A percentile compares a stretch with the other conserved stretches of the same genome.
phyloP scores from a whole-genome alignment of 64 coral and sea anemone species.

The Anthopleura sola region DNA sequence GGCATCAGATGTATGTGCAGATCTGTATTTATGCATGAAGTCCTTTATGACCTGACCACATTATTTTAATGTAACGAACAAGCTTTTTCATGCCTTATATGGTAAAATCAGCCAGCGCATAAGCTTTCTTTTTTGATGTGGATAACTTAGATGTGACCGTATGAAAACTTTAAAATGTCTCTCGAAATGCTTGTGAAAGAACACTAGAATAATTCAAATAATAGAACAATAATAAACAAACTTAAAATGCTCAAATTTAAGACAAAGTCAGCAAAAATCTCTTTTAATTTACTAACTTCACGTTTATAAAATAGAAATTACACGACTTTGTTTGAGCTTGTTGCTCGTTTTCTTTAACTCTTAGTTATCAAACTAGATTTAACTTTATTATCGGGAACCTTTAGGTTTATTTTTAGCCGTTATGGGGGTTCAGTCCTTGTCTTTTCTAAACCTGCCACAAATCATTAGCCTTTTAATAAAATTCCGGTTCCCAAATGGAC shows the following conservation, averaged over 20 bases:
- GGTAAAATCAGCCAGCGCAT: no score
- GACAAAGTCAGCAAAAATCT: conserved; percentile 28
- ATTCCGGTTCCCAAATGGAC: conserved; percentile 5
- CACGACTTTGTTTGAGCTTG: not conserved
- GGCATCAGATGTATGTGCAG: no score
- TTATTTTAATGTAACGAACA: no score
- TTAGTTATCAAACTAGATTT: conserved; percentile 30
- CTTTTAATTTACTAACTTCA: conserved; percentile 21
- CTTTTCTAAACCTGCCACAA: not conserved
- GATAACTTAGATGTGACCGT: no score
- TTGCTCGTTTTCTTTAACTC: conserved; percentile 15
- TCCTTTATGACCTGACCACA: no score
- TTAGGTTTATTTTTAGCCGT: not conserved
- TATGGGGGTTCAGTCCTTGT: not conserved
- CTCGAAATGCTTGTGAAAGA: no score
- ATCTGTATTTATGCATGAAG: no score
- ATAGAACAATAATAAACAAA: no score
- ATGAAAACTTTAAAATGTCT: no score
- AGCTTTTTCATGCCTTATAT: no score
- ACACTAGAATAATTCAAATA: no score
- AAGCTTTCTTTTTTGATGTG: no score
- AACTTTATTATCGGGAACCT: conserved; percentile 9
- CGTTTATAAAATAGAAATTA: conserved; percentile 35
- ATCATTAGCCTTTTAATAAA: not conserved
- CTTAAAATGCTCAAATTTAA: not conserved